Evolutionary conservation across 2,113 vertebrate species (phyloP).

Genomic region (Bothrops jararaca): DNA sequence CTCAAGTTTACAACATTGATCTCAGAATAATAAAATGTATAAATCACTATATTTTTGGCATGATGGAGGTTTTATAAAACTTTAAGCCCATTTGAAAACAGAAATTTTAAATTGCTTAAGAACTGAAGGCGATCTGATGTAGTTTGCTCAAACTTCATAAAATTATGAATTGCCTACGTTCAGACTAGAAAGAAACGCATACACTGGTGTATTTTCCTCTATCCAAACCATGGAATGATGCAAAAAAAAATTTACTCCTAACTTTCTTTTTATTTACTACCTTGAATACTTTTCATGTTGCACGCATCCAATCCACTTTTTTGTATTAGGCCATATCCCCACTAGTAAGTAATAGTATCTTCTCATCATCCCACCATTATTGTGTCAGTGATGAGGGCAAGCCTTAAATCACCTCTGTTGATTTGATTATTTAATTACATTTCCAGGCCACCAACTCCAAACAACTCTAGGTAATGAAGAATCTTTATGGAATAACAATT

Average conservation of each 20-base stretch:
- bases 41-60: neutral
- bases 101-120: neutral
- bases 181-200: neutral
- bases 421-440: neutral
- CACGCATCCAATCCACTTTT: neutral
- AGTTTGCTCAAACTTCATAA: neutral
- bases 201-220: neutral
- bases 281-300: neutral
- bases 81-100: neutral
- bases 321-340: neutral
- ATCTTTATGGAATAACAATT: neutral
- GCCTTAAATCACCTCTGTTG: neutral
- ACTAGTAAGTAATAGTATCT: neutral
- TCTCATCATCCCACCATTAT: neutral
- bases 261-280: no score
- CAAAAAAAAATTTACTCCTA: neutral
- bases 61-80: neutral
- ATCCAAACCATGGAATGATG: neutral
- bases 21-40: neutral
- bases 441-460: neutral
- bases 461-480: neutral
- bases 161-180: neutral
- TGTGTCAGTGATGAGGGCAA: neutral
- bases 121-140: neutral
- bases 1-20: neutral